Base-by-base conservation (phyloP, 2,113 vertebrate genomes). In the Xiphophorus hellerii region DNA sequence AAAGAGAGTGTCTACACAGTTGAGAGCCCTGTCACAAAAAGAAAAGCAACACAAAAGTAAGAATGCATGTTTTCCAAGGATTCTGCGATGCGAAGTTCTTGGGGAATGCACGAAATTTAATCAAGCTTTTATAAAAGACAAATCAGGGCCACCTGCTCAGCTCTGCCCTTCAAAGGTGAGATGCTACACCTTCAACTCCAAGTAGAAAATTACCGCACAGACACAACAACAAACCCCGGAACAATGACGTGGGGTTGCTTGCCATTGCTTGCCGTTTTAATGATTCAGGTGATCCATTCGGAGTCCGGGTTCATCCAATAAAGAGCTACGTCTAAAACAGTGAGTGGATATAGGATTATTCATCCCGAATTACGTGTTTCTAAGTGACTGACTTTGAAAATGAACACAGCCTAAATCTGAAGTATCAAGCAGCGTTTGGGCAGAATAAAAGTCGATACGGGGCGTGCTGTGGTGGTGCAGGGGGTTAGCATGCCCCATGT, bases 371-470 rank as follows among this genome's bases (percentile, higher is more conserved):
- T 15, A 42, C 20, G n/a, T 28, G 39, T 27, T 29, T n/a, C 4
- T 6, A 7, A 14, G 35, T 17, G 65, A 68, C 2, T 22, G 27
- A 15, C n/a, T 9, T 30, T 15, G 9, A 20, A 51, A 31, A 31
- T 66, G 44, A 69, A 12, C 11, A n/a, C 3, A 6, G 54, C 37
- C 22, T 54, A 25, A 68, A 67, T 22, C 33, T 74, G 14, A 54
- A 51, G 13, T 25, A 62, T 77, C 8, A 65, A 72, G 25, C 25
- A 28, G 4, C 28, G 9, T 33, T 15, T 66, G 3, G 58, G 28
- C 5, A 25, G 33, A 37, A 68, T 77, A 58, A 60, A 74, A 48
- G 78, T 81, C 79, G 62, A 1, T 1, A 28, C 28, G 28, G 28
- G 28, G 28, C 28, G 28, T 28, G 28, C 28, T 28, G 28, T 28